These are phyloP conservation scores for Vanacampus margaritifer DNA, from an alignment of 2,113 vertebrate species.

Conservation along the genomic window DNA sequence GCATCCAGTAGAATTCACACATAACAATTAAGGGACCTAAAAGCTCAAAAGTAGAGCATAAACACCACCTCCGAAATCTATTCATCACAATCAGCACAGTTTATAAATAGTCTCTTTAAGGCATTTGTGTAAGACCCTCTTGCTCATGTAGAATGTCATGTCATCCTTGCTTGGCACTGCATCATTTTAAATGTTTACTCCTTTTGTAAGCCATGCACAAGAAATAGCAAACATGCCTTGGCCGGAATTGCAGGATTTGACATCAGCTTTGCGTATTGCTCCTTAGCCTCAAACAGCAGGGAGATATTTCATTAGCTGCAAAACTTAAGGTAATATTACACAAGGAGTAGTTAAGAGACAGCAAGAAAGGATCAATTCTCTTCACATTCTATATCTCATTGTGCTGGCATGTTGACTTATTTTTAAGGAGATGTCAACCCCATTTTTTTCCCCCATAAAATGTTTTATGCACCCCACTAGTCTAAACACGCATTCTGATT, in stretches of 20 bases:
- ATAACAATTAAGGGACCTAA: not conserved
- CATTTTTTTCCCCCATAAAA: too few species aligned
- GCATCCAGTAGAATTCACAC: not conserved
- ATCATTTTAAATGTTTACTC: constrained; percentile 35
- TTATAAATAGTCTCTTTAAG: not conserved
- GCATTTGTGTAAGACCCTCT: not conserved
- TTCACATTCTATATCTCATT: not conserved
- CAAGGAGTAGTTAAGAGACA: constrained; percentile 24
- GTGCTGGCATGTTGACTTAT: too few species aligned
- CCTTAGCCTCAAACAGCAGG: constrained; percentile 45
- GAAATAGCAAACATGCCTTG: constrained; percentile 36
- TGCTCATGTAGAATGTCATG: constrained; percentile 14
- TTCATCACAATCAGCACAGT: not conserved
- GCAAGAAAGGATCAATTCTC: constrained; percentile 7
- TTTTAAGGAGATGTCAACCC: too few species aligned
- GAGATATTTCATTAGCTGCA: constrained; percentile 65
- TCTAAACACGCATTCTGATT: too few species aligned
- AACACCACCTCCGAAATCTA: constrained; percentile 8
- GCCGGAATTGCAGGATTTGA: constrained; percentile 69
- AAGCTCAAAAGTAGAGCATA: constrained; percentile 2
- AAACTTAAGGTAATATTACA: constrained; percentile 46
- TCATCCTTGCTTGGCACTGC: constrained; percentile 16
- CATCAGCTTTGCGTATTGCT: constrained; percentile 44
- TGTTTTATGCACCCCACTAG: too few species aligned
- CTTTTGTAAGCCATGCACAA: constrained; percentile 42